These are phyloP conservation scores for Potamilus streckersoni DNA, from an alignment of 1,140 invertebrate genomes.

Conservation along the genomic window DNA sequence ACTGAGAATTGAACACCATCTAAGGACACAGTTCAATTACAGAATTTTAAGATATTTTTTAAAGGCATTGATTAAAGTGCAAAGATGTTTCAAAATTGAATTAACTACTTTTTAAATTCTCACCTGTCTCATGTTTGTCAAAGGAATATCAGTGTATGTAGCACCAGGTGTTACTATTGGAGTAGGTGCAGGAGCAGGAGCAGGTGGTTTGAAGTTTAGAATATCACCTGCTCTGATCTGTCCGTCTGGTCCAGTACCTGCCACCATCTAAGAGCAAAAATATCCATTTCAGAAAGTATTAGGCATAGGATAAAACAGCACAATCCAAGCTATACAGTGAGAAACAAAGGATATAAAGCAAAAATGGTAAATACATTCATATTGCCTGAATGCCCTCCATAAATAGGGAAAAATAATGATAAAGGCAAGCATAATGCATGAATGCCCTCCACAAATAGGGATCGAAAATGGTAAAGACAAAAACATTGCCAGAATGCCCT, in stretches of 20 bases:
- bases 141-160: slow-evolving; percentile 82
- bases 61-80: too few relatives aligned
- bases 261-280: slow-evolving; percentile 71
- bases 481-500: too few relatives aligned
- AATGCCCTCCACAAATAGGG: too few relatives aligned
- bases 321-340: neutral
- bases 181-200: slow-evolving; percentile 55
- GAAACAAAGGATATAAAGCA: neutral
- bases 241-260: slow-evolving; percentile 87
- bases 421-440: too few relatives aligned
- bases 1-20: too few relatives aligned
- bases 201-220: slow-evolving; percentile 64
- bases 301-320: too few relatives aligned
- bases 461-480: neutral
- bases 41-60: too few relatives aligned
- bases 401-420: too few relatives aligned
- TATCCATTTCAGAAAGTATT: too few relatives aligned
- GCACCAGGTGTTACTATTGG: slow-evolving; percentile 55
- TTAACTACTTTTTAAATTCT: neutral
- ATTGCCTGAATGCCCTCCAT: too few relatives aligned
- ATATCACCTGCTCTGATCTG: slow-evolving; percentile 91
- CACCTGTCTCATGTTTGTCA: slow-evolving; percentile 86
- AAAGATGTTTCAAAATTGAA: too few relatives aligned
- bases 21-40: too few relatives aligned
- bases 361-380: neutral